These are phyloP conservation scores for Artibeus jamaicensis DNA, from an alignment of 2,797 vertebrate species.

Conservation along the genomic window DNA sequence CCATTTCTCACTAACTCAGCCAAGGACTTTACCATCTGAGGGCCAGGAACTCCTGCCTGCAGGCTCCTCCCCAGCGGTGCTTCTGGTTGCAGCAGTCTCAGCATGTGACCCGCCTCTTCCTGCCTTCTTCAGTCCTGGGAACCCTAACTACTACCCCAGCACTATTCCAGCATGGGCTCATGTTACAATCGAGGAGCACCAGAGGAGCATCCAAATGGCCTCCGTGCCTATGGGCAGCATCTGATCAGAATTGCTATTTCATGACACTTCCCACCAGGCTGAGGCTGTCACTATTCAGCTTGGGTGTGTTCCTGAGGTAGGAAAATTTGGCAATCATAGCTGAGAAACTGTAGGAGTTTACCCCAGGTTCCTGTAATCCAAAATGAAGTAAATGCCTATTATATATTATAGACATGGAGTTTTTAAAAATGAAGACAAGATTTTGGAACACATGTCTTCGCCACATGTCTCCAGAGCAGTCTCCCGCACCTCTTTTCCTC, in stretches of 20 bases:
- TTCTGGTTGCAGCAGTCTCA: neutral
- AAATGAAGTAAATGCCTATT: neutral
- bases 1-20: neutral
- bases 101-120: neutral
- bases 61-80: neutral
- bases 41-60: neutral
- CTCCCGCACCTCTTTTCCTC: neutral
- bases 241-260: neutral
- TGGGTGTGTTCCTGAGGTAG: neutral
- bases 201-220: neutral
- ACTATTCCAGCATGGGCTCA: neutral
- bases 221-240: neutral
- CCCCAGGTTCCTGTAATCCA: neutral
- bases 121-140: neutral
- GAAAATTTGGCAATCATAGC: neutral
- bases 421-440: neutral
- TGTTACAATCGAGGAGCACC: neutral
- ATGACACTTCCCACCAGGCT: neutral
- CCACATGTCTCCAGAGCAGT: neutral
- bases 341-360: neutral
- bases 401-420: neutral
- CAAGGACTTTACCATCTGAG: neutral
- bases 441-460: neutral
- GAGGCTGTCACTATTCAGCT: neutral
- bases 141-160: neutral